Conservation (phyloP, 2,797 vertebrate species). For the Melopsittacus undulatus region DNA sequence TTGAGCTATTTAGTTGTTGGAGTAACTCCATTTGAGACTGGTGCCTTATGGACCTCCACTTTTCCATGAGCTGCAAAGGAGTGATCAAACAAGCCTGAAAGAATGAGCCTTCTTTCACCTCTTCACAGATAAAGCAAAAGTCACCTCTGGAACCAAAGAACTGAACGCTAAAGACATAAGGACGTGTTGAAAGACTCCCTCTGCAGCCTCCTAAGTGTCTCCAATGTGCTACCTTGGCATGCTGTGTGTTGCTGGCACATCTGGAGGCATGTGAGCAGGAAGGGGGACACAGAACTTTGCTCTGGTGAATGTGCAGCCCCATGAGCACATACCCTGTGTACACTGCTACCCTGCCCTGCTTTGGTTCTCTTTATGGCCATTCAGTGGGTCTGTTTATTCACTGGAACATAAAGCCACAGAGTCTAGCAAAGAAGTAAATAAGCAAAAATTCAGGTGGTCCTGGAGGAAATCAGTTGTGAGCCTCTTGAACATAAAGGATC, state of each 20-base stretch:
- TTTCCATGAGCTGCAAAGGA: neutral
- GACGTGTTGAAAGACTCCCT: rapidly evolving
- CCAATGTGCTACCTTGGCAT: neutral
- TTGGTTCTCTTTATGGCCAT: rapidly evolving
- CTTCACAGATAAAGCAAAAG: neutral
- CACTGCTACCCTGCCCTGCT: neutral
- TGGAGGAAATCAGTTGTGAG: neutral
- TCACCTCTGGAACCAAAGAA: neutral
- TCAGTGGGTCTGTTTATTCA: neutral
- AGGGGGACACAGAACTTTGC: neutral
- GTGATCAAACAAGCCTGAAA: neutral
- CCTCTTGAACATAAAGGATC: neutral
- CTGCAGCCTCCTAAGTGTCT: neutral
- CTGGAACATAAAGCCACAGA: rapidly evolving
- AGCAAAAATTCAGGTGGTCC: neutral
- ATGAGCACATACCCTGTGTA: neutral
- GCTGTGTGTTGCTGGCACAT: neutral
- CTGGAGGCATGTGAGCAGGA: neutral
- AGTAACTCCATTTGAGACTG: neutral
- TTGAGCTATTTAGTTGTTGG: rapidly evolving
- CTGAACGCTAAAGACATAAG: neutral
- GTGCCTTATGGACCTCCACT: neutral
- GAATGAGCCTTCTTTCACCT: neutral
- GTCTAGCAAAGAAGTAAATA: neutral
- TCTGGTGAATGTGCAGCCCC: neutral